phyloP scores from a whole-genome alignment of 2,797 vertebrate species.

The Australoheros facetus region DNA sequence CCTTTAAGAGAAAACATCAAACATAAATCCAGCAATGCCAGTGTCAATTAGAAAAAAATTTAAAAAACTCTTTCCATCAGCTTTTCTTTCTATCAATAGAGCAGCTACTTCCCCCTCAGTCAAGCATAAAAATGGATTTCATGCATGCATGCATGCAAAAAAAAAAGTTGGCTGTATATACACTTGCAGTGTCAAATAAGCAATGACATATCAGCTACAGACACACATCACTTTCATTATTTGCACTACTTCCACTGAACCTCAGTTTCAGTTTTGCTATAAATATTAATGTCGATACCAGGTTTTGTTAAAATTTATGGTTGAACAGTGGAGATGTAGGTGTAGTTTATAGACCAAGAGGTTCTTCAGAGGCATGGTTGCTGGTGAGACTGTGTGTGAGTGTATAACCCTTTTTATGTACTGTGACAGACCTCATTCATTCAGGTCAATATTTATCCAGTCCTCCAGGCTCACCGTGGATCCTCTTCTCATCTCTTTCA shows the following conservation, averaged over 20 bases:
- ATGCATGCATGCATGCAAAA: not conserved
- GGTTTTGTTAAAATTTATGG: slow-evolving; percentile 41
- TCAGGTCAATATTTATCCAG: slow-evolving; percentile 77
- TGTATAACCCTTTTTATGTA: slow-evolving; percentile 54
- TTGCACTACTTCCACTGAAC: slow-evolving; percentile 32
- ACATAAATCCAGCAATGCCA: not conserved
- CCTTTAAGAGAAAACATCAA: slow-evolving; percentile 1
- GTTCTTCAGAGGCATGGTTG: slow-evolving; percentile 25
- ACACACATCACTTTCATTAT: slow-evolving; percentile 49
- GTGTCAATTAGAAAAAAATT: not conserved
- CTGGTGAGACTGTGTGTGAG: slow-evolving; percentile 5
- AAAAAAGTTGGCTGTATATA: not conserved
- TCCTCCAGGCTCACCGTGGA: slow-evolving; percentile 55
- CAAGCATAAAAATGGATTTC: not conserved
- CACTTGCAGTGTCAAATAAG: not conserved
- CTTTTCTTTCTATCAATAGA: not conserved
- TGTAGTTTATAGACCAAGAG: slow-evolving; percentile 19
- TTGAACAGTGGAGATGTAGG: slow-evolving; percentile 7
- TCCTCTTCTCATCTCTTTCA: slow-evolving; percentile 66
- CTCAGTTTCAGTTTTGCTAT: slow-evolving; percentile 38
- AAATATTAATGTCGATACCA: slow-evolving; percentile 55
- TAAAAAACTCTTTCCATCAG: not conserved
- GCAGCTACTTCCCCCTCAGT: not conserved
- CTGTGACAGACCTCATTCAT: slow-evolving; percentile 69
- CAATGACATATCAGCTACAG: slow-evolving; percentile 19